phyloP scores from a whole-genome alignment of 2,113 vertebrate genomes.

The Solea senegalensis region DNA sequence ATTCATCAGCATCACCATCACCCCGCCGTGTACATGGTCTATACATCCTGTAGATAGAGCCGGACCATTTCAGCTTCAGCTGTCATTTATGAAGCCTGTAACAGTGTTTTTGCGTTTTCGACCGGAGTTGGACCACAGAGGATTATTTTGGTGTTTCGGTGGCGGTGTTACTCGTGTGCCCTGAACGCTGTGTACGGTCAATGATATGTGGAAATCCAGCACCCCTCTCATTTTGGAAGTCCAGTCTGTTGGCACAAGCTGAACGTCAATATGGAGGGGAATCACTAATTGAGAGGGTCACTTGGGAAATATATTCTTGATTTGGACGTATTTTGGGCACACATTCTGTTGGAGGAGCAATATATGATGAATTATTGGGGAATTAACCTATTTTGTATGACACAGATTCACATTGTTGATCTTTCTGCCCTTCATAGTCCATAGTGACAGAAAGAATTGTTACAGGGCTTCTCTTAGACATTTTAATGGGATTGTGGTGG shows the following conservation, averaged over 20 bases:
- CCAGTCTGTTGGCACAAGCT: constrained; percentile 35
- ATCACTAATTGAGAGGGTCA: constrained; percentile 18
- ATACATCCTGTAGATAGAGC: not conserved
- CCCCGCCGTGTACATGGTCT: not conserved
- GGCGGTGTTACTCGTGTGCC: constrained; percentile 16
- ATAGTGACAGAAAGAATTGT: constrained; percentile 27
- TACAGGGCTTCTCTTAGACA: constrained; percentile 27
- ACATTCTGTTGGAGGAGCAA: constrained; percentile 4
- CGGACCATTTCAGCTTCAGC: not conserved
- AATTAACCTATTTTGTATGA: constrained; percentile 46
- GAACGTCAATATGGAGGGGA: constrained; percentile 49
- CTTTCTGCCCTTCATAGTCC: constrained; percentile 43
- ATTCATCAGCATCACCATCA: not conserved
- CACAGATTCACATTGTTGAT: constrained; percentile 38
- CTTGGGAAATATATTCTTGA: constrained; percentile 34
- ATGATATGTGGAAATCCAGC: constrained; percentile 52
- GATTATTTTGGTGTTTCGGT: constrained; percentile 16
- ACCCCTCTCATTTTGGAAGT: constrained; percentile 57
- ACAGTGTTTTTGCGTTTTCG: not conserved
- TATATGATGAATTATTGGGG: constrained; percentile 27
- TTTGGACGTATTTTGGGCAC: constrained; percentile 48
- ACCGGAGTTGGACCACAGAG: constrained; percentile 23
- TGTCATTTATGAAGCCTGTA: not conserved
- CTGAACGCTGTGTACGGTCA: not conserved
- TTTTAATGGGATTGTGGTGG: constrained; percentile 54